Evolutionary conservation across 23 tunicate species (phyloP).

Genomic region (Styela clava): DNA sequence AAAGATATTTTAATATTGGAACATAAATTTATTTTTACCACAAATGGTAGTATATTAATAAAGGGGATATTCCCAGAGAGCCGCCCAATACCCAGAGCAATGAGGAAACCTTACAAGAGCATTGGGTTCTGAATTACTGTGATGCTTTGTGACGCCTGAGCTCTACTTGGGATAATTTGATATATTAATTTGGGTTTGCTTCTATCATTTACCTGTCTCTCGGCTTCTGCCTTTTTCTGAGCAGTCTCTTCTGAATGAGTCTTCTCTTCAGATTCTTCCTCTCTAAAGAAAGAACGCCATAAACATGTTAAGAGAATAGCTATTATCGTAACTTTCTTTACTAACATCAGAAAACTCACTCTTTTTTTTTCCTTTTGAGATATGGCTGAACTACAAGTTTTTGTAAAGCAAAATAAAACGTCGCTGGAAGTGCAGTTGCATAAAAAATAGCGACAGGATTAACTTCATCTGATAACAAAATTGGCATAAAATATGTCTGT

Average conservation of each 20-base stretch:
- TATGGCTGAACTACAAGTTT: conserved; percentile 58
- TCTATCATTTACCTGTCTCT: conserved; percentile 29
- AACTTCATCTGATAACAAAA: conserved; percentile 76
- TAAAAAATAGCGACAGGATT: conserved; percentile 75
- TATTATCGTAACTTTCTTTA: too few species aligned
- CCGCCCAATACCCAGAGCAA: not conserved
- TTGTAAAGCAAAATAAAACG: conserved; percentile 61
- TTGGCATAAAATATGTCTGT: conserved; percentile 74
- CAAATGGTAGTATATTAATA: not conserved
- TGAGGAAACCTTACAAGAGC: conserved; percentile 7
- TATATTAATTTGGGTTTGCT: too few species aligned
- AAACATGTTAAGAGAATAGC: not conserved
- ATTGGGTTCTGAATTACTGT: conserved; percentile 19
- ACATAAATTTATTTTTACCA: too few species aligned
- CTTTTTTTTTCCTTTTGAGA: conserved; percentile 44
- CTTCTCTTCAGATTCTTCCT: conserved; percentile 49
- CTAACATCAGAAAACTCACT: too few species aligned
- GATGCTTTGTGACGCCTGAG: conserved; percentile 14
- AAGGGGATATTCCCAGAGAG: not conserved
- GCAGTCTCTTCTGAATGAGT: conserved; percentile 52
- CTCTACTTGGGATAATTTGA: not conserved
- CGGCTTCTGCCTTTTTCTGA: conserved; percentile 58
- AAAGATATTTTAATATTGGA: too few species aligned
- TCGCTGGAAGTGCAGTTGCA: conserved; percentile 66
- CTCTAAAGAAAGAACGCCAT: conserved; percentile 7